Percentiles rank a stretch among this genome's conserved stretches.
These are phyloP conservation scores for Pseudopipra pipra DNA, from an alignment of 2,113 vertebrate species.

Conservation along the genomic window DNA sequence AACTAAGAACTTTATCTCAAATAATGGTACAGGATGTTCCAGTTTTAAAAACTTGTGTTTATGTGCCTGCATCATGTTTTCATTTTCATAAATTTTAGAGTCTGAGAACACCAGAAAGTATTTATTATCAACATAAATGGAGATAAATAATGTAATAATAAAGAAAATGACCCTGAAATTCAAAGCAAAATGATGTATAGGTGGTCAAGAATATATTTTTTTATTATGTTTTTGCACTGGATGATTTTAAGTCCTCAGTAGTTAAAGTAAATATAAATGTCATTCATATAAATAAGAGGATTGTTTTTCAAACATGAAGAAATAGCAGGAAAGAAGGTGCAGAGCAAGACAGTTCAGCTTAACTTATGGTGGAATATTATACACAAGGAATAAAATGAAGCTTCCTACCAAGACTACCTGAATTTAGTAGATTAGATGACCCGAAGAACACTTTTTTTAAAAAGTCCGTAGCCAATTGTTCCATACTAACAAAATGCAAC, in stretches of 20 bases:
- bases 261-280: not conserved
- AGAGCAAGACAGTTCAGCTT: not conserved
- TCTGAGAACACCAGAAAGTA: not conserved
- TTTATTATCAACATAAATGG: slow-evolving; percentile 27
- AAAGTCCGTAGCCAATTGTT: not conserved
- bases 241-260: not conserved
- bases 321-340: not conserved
- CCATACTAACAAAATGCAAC: not conserved
- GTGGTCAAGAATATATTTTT: not conserved
- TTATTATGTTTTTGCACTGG: not conserved
- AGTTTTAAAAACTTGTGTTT: not conserved
- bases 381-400: not conserved
- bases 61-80: not conserved
- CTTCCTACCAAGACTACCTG: not conserved
- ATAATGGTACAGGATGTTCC: not conserved
- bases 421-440: not conserved
- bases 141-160: not conserved
- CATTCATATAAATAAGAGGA: not conserved
- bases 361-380: not conserved
- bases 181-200: not conserved
- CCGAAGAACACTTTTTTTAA: not conserved
- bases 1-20: not conserved
- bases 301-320: not conserved
- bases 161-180: slow-evolving; percentile 14
- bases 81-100: not conserved